Evolutionary conservation across 1,140 invertebrate species (phyloP).

Genomic region (Zelostemma sp.): DNA sequence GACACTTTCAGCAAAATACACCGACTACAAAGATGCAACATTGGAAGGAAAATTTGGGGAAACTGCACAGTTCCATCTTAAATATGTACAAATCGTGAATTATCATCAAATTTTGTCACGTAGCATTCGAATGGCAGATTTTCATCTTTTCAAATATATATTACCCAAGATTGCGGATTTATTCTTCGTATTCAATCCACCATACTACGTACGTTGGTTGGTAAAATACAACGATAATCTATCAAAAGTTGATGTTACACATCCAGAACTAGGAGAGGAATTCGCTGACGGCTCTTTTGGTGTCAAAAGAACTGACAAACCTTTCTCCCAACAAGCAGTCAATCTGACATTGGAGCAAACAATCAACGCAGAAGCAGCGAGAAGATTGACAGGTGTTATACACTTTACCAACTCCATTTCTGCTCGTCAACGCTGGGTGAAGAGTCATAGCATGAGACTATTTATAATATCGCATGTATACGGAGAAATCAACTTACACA

Average conservation of each 20-base stretch:
- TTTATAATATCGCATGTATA: too few species aligned
- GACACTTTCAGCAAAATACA: too few species aligned
- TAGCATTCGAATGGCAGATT: constrained; percentile 28
- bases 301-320: constrained; percentile 40
- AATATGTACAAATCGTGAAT: too few species aligned
- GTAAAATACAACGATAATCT: constrained; percentile 37
- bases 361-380: constrained; percentile 48
- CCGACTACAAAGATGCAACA: too few species aligned
- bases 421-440: too few species aligned
- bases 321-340: constrained; percentile 39
- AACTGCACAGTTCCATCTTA: too few species aligned
- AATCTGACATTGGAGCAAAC: constrained; percentile 52
- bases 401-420: too few species aligned
- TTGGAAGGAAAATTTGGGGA: too few species aligned
- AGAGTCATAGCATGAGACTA: too few species aligned
- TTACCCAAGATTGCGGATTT: constrained; percentile 54
- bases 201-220: constrained; percentile 54
- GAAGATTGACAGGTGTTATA: constrained; percentile 32
- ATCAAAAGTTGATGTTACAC: constrained; percentile 36
- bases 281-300: constrained; percentile 39
- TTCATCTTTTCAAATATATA: constrained; percentile 30
- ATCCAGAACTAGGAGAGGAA: constrained; percentile 43
- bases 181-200: constrained; percentile 58
- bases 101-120: too few species aligned
- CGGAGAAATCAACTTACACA: too few species aligned